phyloP scores from a whole-genome alignment of 2,113 vertebrate species.

The Microtus ochrogaster region DNA sequence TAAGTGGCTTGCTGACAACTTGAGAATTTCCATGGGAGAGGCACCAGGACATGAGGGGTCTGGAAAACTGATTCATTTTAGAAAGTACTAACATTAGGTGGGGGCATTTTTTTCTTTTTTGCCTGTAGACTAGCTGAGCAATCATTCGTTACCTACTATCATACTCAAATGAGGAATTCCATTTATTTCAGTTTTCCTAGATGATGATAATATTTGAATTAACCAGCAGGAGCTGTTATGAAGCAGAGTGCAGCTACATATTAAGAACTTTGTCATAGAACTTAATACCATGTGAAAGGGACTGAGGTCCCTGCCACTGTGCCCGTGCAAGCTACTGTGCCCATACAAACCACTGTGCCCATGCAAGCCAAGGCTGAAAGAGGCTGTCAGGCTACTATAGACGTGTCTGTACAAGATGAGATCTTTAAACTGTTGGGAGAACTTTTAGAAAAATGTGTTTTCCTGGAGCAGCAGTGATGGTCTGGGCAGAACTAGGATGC shows the following conservation, averaged over 20 bases:
- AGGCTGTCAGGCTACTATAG: background rate
- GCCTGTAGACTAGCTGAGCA: background rate
- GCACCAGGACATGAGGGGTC: background rate
- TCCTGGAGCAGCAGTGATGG: background rate
- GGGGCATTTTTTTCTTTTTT: too few relatives aligned
- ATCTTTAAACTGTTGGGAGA: background rate
- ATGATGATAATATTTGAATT: background rate
- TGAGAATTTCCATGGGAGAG: background rate
- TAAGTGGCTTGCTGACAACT: constrained; percentile 27
- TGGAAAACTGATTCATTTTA: background rate
- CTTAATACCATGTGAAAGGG: background rate
- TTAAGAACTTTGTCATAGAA: background rate
- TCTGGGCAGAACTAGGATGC: background rate
- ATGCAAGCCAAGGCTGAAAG: background rate
- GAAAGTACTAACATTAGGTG: background rate
- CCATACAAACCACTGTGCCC: background rate
- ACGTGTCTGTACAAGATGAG: background rate
- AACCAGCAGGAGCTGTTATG: background rate
- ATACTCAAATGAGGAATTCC: background rate
- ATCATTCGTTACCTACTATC: background rate
- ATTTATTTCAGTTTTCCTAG: background rate
- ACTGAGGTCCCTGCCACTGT: background rate
- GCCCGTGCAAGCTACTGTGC: background rate
- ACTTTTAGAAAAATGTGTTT: background rate
- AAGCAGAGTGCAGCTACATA: background rate